phyloP scores from a whole-genome alignment of 2,113 vertebrate genomes.

The Myiozetetes cayanensis region DNA sequence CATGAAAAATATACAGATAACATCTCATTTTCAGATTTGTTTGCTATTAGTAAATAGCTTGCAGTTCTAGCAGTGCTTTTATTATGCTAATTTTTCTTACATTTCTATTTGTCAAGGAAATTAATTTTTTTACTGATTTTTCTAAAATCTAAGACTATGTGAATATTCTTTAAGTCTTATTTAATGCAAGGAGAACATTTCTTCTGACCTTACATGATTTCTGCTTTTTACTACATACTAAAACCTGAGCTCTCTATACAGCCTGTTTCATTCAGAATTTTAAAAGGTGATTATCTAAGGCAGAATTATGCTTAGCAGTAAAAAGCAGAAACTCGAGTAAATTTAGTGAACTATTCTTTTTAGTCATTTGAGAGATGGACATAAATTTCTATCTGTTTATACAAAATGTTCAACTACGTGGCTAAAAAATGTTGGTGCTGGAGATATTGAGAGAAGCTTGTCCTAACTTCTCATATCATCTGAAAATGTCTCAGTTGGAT shows the following conservation, averaged over 20 bases:
- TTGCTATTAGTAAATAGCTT: background rate
- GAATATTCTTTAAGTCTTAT: background rate
- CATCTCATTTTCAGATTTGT: background rate
- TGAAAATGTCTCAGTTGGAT: background rate
- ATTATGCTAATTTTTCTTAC: background rate
- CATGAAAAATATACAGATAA: background rate
- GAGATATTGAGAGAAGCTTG: background rate
- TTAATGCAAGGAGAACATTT: background rate
- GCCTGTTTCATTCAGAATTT: background rate
- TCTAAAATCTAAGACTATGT: background rate
- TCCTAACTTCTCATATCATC: background rate
- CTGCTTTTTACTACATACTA: background rate
- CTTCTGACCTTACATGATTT: background rate
- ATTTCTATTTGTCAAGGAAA: background rate
- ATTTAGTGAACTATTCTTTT: background rate
- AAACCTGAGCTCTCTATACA: background rate
- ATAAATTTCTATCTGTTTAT: background rate
- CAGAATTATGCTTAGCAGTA: conserved; percentile 2
- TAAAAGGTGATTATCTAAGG: background rate
- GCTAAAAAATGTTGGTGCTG: background rate
- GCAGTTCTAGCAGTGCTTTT: background rate
- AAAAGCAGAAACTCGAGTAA: background rate
- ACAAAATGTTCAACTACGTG: background rate
- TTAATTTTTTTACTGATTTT: background rate
- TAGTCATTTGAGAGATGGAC: background rate